Conservation (phyloP, 1,140 invertebrate species). For the Triops longicaudatus region DNA sequence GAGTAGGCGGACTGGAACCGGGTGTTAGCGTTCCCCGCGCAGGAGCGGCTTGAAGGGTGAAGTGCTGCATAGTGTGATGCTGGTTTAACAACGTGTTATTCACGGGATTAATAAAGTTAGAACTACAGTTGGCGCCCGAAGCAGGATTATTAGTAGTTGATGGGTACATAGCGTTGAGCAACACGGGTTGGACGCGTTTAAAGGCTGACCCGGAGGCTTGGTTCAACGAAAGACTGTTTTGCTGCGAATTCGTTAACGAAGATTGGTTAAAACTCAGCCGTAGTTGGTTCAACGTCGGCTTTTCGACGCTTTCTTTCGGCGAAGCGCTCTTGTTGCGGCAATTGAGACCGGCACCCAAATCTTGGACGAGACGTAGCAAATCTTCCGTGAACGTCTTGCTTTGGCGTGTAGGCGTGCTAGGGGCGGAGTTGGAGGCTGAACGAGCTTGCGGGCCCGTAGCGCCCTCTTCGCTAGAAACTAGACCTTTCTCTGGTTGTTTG, state of each 20-base stretch:
- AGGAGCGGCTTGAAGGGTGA: neutral
- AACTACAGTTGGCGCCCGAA: neutral
- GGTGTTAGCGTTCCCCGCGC: neutral
- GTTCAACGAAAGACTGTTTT: constrained; percentile 25
- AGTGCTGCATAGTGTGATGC: neutral
- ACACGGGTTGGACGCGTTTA: neutral
- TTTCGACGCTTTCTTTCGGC: constrained; percentile 7
- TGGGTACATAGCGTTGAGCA: neutral
- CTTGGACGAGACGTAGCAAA: constrained; percentile 29
- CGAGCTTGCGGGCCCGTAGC: neutral
- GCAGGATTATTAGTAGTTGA: neutral
- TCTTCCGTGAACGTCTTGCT: constrained; percentile 30
- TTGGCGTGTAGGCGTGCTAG: constrained; percentile 24
- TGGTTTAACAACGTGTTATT: neutral
- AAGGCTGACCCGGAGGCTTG: constrained; percentile 23
- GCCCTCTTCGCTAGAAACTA: neutral
- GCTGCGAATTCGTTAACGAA: neutral
- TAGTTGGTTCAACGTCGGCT: constrained; percentile 26
- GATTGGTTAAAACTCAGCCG: neutral
- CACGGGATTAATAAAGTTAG: neutral
- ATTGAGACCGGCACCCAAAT: constrained; percentile 17
- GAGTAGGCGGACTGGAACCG: neutral
- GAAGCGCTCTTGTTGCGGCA: constrained; percentile 11
- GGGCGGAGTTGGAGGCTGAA: constrained; percentile 12
- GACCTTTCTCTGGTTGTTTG: neutral